A percentile compares a stretch with the other conserved stretches of the same genome.
Evolutionary conservation across 2,888 invertebrate species (phyloP).

Genomic region (Coelopa pilipes): DNA sequence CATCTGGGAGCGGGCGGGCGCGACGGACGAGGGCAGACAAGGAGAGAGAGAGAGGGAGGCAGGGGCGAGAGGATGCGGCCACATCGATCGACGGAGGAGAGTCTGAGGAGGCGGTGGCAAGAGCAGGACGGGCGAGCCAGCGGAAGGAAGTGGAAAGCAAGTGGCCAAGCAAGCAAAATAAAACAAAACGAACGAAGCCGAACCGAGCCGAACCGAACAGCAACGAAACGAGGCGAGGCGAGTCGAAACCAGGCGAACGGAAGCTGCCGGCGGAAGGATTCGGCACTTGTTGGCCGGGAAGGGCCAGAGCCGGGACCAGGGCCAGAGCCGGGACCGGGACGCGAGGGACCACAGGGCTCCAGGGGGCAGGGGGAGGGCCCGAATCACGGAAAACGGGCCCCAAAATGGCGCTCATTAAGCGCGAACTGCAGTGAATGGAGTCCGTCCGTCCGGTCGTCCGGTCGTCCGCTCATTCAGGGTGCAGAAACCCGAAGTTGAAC

Average conservation of each 20-base stretch:
- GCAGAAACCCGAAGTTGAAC: too few species aligned
- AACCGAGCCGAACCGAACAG: not conserved
- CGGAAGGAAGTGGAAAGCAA: not conserved
- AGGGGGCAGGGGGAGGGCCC: too few species aligned
- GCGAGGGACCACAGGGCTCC: too few species aligned
- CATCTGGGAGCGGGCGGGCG: too few species aligned
- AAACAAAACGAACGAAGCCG: not conserved
- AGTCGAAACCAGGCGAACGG: not conserved
- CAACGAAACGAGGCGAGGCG: not conserved
- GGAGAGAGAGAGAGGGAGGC: too few species aligned
- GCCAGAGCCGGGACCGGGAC: too few species aligned
- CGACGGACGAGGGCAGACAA: too few species aligned
- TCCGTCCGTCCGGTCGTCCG: not conserved
- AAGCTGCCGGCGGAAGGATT: constrained; percentile 8
- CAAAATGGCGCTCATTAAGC: not conserved
- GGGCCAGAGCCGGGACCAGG: too few species aligned
- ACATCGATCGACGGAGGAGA: too few species aligned
- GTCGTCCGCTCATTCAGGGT: not conserved
- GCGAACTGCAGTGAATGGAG: not conserved
- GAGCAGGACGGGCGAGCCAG: not conserved
- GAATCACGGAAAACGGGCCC: not conserved
- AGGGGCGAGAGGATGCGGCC: too few species aligned
- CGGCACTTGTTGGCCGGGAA: not conserved
- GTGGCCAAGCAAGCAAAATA: not conserved
- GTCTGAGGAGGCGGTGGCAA: too few species aligned